Conservation (phyloP, 2,888 invertebrate genomes). For the Diploptera punctata region DNA sequence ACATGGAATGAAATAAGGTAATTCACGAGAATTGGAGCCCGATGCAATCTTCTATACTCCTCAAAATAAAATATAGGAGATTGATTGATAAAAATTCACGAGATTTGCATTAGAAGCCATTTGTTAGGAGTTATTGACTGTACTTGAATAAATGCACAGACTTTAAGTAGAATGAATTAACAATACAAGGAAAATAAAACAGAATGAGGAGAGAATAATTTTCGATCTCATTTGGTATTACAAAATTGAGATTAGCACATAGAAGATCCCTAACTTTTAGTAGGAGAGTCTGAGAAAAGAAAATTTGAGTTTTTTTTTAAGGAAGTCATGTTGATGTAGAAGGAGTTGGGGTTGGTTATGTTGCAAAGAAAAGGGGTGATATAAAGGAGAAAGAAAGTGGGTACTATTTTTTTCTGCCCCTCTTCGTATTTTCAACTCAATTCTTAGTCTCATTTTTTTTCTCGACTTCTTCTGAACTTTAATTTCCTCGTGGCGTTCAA, state of each 20-base stretch:
- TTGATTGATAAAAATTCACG: too few species aligned
- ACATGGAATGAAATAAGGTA: too few species aligned
- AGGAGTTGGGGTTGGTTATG: not conserved
- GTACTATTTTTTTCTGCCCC: slow-evolving; percentile 5
- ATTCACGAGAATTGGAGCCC: too few species aligned
- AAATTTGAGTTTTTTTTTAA: not conserved
- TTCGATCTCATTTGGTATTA: slow-evolving; percentile 14
- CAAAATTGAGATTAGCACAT: slow-evolving; percentile 17
- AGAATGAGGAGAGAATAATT: not conserved
- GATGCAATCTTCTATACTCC: too few species aligned
- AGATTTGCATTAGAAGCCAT: too few species aligned
- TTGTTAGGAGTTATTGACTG: too few species aligned
- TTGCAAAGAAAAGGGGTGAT: not conserved
- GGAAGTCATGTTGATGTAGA: not conserved
- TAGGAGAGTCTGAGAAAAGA: not conserved
- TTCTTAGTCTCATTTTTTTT: slow-evolving; percentile 33
- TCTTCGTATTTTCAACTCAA: slow-evolving; percentile 29
- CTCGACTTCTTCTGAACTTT: slow-evolving; percentile 33
- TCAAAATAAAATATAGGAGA: too few species aligned
- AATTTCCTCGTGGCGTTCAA: slow-evolving; percentile 37
- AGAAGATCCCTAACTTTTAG: not conserved
- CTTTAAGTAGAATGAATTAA: too few species aligned
- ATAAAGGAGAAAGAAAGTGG: not conserved
- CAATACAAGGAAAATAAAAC: not conserved
- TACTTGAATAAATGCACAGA: too few species aligned